Percentiles rank a stretch among this genome's conserved stretches.
These are phyloP conservation scores for Heterodera filipjevi DNA, from an alignment of 2,888 invertebrate genomes.

Conservation along the genomic window DNA sequence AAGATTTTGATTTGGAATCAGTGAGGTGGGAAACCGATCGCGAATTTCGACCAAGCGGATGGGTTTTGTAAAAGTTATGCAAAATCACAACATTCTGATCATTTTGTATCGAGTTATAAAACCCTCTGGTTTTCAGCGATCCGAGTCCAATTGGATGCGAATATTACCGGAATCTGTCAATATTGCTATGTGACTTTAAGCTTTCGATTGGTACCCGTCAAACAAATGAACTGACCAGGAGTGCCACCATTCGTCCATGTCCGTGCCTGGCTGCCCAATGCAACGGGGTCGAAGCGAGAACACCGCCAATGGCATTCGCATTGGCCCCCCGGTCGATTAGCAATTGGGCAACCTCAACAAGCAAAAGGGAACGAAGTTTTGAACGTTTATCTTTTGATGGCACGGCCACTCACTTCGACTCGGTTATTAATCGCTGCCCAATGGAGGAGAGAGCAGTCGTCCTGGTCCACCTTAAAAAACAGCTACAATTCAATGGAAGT, in stretches of 20 bases:
- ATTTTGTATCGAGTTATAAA: too few relatives aligned
- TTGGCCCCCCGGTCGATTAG: conserved; percentile 60
- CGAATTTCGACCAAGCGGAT: too few relatives aligned
- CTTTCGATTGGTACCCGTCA: too few relatives aligned
- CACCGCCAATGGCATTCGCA: conserved; percentile 93
- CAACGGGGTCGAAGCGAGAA: conserved; percentile 89
- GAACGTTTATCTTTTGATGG: too few relatives aligned
- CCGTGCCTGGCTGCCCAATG: conserved; percentile 94
- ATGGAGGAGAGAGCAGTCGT: conserved; percentile 94
- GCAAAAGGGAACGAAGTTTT: conserved; percentile 21
- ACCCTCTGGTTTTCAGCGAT: too few relatives aligned
- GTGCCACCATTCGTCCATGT: conserved; percentile 80
- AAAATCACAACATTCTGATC: too few relatives aligned
- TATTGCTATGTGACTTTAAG: too few relatives aligned
- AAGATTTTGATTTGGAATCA: too few relatives aligned
- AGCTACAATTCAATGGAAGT: neutral
- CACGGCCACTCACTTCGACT: conserved; percentile 76
- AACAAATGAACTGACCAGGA: conserved; percentile 59
- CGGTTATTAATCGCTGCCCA: conserved; percentile 99
- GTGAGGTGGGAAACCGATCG: too few relatives aligned
- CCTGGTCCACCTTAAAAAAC: conserved; percentile 73
- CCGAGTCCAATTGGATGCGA: too few relatives aligned
- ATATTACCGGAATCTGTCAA: too few relatives aligned
- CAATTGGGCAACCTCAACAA: conserved; percentile 45
- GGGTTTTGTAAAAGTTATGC: too few relatives aligned